Percentiles rank a stretch among this genome's conserved stretches.
Evolutionary conservation across 2,888 invertebrate species (phyloP).

Genomic region (Oscheius onirici): DNA sequence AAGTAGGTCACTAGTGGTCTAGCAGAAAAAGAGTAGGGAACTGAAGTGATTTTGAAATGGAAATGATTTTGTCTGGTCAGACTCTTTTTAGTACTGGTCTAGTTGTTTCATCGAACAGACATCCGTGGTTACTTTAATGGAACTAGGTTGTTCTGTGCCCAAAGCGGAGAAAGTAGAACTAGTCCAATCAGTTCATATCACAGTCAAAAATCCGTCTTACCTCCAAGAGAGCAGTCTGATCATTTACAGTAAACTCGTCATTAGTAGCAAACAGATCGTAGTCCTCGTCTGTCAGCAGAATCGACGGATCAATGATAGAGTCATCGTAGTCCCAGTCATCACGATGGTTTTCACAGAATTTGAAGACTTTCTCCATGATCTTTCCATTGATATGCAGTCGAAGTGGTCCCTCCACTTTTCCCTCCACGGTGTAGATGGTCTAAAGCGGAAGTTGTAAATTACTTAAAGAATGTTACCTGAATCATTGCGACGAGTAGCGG

Average conservation of each 20-base stretch:
- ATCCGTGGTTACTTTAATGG: too few species aligned
- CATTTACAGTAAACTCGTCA: not conserved
- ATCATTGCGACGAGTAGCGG: not conserved
- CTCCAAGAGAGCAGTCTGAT: not conserved
- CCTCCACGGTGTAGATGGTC: not conserved
- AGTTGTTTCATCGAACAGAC: too few species aligned
- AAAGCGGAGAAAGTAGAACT: too few species aligned
- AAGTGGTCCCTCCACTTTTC: not conserved
- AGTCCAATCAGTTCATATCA: too few species aligned
- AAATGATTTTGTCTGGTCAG: too few species aligned
- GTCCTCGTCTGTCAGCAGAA: slow-evolving; percentile 3
- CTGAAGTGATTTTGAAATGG: too few species aligned
- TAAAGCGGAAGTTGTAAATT: not conserved
- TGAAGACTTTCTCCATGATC: slow-evolving; percentile 3
- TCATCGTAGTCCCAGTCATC: not conserved
- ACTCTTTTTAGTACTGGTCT: too few species aligned
- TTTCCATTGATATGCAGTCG: not conserved
- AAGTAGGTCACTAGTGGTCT: too few species aligned
- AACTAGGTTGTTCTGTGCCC: too few species aligned
- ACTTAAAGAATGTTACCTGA: not conserved
- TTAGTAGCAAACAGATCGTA: slow-evolving; percentile 4
- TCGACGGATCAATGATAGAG: not conserved
- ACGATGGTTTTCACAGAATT: not conserved
- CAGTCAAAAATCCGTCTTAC: too few species aligned
- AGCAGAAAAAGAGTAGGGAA: too few species aligned